A percentile compares a stretch with the other conserved stretches of the same genome.
phyloP scores from a whole-genome alignment of 2,113 vertebrate species.

The Menura novaehollandiae region DNA sequence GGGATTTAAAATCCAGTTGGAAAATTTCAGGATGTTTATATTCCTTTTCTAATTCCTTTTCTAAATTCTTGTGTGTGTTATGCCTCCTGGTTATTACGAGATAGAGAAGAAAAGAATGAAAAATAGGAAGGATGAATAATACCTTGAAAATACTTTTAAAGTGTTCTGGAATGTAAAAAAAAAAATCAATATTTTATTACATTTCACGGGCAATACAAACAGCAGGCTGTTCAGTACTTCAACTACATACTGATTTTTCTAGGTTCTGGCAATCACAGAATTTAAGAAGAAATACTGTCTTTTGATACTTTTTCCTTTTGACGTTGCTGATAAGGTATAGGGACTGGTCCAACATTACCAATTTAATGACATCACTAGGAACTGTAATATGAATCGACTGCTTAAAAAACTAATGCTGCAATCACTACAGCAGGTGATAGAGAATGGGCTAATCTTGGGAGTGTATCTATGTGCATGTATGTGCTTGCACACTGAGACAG shows the following conservation, averaged over 20 bases:
- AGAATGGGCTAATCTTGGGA: neutral
- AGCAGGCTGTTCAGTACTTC: neutral
- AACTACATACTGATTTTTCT: neutral
- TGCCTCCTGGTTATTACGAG: neutral
- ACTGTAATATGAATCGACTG: neutral
- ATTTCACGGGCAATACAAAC: neutral
- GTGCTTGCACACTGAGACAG: neutral
- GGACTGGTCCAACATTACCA: neutral
- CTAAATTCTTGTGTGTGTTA: neutral
- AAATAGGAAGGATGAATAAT: neutral
- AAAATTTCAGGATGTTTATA: neutral
- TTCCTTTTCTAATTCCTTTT: no score
- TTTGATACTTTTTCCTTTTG: neutral
- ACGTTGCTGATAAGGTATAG: neutral
- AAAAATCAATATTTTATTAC: neutral
- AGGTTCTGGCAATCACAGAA: neutral
- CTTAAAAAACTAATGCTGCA: neutral
- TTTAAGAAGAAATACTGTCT: neutral
- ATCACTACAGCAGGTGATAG: neutral
- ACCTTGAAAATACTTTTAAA: neutral
- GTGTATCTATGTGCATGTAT: accelerated
- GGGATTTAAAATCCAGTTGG: neutral
- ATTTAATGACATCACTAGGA: neutral
- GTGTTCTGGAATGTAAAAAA: neutral
- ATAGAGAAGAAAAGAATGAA: neutral